Conservation (phyloP, 1,140 invertebrate genomes). For the Caenorhabditis remanei region DNA sequence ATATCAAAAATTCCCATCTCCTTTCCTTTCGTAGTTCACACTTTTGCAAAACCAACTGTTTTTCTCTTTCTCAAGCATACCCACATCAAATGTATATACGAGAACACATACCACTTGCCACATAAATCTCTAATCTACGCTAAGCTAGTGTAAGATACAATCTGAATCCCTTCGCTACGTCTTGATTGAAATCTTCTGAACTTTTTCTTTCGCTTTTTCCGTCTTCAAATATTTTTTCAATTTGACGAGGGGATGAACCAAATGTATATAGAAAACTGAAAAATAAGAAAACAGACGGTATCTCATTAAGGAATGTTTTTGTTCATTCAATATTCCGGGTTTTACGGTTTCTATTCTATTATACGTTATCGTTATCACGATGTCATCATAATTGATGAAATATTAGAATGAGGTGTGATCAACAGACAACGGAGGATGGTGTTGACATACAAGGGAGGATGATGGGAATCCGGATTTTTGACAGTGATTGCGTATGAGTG, state of each 20-base stretch:
- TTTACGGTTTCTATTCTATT: too few relatives aligned
- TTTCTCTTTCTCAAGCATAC: not conserved
- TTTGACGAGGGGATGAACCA: not conserved
- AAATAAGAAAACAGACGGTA: too few relatives aligned
- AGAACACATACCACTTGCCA: not conserved
- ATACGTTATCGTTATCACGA: too few relatives aligned
- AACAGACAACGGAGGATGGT: not conserved
- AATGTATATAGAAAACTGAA: not conserved
- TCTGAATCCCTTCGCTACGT: not conserved
- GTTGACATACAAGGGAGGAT: not conserved
- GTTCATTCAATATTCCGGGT: too few relatives aligned
- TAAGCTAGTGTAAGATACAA: conserved; percentile 1
- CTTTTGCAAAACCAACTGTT: too few relatives aligned
- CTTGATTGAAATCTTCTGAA: not conserved
- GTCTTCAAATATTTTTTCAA: too few relatives aligned
- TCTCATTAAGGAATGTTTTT: too few relatives aligned
- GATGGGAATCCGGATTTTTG: not conserved
- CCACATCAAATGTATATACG: not conserved
- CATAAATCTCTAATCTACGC: conserved; percentile 23
- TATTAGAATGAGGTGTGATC: not conserved
- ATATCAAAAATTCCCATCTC: too few relatives aligned
- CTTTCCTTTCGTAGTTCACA: too few relatives aligned
- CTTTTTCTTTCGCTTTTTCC: conserved; percentile 6
- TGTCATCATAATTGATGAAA: not conserved
- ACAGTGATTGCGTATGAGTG: not conserved